Base-by-base conservation (phyloP, 1,140 invertebrate species). In the Diuraphis noxia region DNA sequence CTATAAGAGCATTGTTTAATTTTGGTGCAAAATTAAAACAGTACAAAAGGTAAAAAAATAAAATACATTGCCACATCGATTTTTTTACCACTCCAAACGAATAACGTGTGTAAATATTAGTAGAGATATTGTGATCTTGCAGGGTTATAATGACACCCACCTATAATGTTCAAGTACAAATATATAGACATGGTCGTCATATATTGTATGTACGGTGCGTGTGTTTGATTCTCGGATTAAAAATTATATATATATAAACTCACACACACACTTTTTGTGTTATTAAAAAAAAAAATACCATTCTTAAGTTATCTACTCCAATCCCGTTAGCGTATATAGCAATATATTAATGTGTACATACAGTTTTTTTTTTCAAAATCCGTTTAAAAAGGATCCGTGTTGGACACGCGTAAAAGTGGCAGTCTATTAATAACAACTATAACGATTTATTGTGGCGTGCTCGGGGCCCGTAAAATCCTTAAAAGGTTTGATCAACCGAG, bases 361-460 rank as follows among this genome's bases (percentile, higher is more conserved):
- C 56, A 63, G 13, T n/a, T n/a, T 72, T 72, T 46, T 30, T 56
- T 56, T n/a, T n/a, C 30, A n/a, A 72, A 72, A 72, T 72, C 30
- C 56, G 56, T 72, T 72, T 72, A 72, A n/a, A 72, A 72, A 72
- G n/a, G 56, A 30, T 17, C 56, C 56, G 10, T n/a, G n/a, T 72
- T n/a, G 81, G 81, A 84, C 38, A 17, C 21, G 81, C 21, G 81
- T 41, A 84, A 84, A 84, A 84, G 81, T 46, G 41, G 41, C 41
- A 30, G 41, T 46, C 82, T 85, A 85, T 85, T 46, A 85, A 85
- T 85, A 82, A 82, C 6, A 82, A 82, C 79, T 13, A 84, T n/a
- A 38, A 85, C 82, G 30, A 34, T 85, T 46, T 46, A 46, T 46
- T 23, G 41, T 86, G 21, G 84, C 84, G 84, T 86, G 84, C 19